Conservation (phyloP, 2,888 invertebrate species). For the Neoaliturus tenellus region DNA sequence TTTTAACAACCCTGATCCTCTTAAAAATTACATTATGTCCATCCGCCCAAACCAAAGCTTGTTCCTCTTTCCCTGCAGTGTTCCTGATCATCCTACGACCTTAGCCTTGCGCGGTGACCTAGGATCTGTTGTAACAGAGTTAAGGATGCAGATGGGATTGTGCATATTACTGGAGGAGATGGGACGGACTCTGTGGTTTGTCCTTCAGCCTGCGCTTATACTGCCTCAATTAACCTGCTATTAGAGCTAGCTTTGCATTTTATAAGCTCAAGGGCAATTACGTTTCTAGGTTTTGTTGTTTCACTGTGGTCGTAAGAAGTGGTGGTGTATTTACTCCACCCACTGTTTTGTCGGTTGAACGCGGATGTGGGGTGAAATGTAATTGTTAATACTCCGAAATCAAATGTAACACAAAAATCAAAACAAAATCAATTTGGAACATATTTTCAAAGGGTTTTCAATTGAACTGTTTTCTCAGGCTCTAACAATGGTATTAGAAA, state of each 20-base stretch:
- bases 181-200: conserved; percentile 3
- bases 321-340: neutral
- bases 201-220: neutral
- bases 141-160: neutral
- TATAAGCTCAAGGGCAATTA: conserved; percentile 28
- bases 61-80: neutral
- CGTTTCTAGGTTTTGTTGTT: neutral
- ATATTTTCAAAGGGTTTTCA: no score
- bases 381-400: no score
- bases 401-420: no score
- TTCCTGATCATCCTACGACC: neutral
- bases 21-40: no score
- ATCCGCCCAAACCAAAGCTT: no score
- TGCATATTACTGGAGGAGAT: neutral
- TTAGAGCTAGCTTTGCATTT: conserved; percentile 18
- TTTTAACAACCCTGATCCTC: no score
- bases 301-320: neutral
- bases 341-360: neutral
- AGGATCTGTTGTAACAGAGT: neutral
- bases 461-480: no score
- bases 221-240: conserved; percentile 17
- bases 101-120: neutral
- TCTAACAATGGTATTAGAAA: no score
- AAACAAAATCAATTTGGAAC: no score
- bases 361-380: neutral